Evolutionary conservation across 2,113 vertebrate genomes (phyloP), one percentile per base, ranked within the genome.

Genomic region (Entelurus aequoreus): DNA sequence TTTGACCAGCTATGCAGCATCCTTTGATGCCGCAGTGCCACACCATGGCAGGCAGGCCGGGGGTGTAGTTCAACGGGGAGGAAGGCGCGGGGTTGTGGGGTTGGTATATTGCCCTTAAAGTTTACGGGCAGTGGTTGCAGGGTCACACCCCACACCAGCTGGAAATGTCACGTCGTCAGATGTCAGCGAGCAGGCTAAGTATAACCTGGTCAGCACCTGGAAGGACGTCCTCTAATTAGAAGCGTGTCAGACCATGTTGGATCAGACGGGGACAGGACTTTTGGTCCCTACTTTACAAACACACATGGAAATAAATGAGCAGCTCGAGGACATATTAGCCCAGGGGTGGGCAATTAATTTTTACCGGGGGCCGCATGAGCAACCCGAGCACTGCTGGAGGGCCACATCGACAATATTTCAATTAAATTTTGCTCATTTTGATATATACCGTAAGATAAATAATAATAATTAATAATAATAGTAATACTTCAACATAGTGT

Each of bases 181-280:
- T 88, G 82, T 89, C 88, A 88, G 79, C 74, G 75, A 87, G 84
- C 81, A 84, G 74, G 84, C 86, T 83, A 85, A 86, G 85, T 84
- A 85, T 86, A 90, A 90, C 84, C 81, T 85, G 89, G 88, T 89
- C 86, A 85, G 88, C 88, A 89, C 90, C 88, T 89, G 89, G 87
- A 90, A 90, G 88, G 88, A 89, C 86, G 88, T 90, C 88, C 88
- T 90, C 87, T 91, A 92, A 92, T 90, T 89, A 90, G 85, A 81
- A 88, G 83, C 79, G 79, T 92, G 90, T 90, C 86, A 74, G 84
- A 87, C 86, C 81, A 79, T 90, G 88, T 90, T 68, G 84, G 87
- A 88, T 88, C 90, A 90, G 85, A 86, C 85, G 79, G 84, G 86
- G 77, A 87, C 84, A 89, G 84, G 53, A 62, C 75, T 80, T 76